Evolutionary conservation across 2,113 vertebrate species (phyloP).

Genomic region (Thamnophis sirtalis): DNA sequence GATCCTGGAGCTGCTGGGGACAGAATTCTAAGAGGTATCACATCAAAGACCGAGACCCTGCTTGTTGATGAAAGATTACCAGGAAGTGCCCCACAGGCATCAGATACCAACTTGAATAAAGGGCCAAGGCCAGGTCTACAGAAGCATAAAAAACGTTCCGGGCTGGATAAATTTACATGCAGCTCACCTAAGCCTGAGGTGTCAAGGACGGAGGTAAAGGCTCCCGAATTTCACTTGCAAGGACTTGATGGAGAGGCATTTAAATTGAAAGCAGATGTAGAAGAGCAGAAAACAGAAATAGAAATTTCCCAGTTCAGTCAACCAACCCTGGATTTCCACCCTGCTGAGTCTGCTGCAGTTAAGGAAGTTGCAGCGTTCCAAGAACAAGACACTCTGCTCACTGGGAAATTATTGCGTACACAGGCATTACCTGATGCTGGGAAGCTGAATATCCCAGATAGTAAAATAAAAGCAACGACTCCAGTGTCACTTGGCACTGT

Average conservation of each 20-base stretch:
- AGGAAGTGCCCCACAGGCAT: neutral
- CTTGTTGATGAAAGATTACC: neutral
- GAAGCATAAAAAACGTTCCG: neutral
- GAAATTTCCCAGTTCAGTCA: neutral
- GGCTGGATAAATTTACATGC: neutral
- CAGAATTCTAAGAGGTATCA: neutral
- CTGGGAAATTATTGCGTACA: neutral
- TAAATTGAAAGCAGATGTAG: neutral
- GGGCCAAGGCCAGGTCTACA: neutral
- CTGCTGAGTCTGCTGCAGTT: neutral
- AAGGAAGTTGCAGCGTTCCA: neutral
- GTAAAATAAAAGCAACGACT: neutral
- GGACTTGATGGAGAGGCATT: neutral
- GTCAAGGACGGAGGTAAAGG: constrained; percentile 35
- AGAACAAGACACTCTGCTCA: neutral
- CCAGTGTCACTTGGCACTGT: neutral
- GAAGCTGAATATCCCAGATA: neutral
- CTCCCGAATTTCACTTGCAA: neutral
- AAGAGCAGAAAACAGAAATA: neutral
- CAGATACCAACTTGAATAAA: neutral
- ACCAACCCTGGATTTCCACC: neutral
- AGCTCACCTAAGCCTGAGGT: constrained; percentile 31
- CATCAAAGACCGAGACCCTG: neutral
- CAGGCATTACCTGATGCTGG: neutral
- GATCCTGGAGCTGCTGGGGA: constrained; percentile 10